A percentile compares a stretch with the other conserved stretches of the same genome.
Evolutionary conservation across 2,113 vertebrate species (phyloP).

Genomic region (Ceuthmochares aereus): DNA sequence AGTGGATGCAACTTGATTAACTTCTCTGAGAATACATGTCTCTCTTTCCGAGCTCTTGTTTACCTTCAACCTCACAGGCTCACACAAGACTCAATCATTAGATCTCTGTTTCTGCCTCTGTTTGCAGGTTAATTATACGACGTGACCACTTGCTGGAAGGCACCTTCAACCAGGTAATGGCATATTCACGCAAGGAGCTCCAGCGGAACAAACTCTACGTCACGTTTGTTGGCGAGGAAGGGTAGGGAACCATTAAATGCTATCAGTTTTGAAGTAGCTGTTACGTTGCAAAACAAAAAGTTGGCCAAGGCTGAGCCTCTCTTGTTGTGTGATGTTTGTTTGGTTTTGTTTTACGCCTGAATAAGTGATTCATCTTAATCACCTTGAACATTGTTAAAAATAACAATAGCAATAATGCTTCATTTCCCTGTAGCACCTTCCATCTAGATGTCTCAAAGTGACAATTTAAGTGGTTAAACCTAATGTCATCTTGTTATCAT

Average conservation of each 20-base stretch:
- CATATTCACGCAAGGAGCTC: slow-evolving; percentile 96
- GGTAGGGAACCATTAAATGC: slow-evolving; percentile 77
- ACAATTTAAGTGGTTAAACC: neutral
- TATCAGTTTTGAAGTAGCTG: neutral
- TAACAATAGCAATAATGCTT: neutral
- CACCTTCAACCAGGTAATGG: slow-evolving; percentile 99
- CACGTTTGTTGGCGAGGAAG: slow-evolving; percentile 96
- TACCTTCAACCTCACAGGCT: neutral
- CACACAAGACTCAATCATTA: neutral
- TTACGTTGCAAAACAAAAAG: neutral
- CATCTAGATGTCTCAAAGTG: neutral
- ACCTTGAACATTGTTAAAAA: neutral
- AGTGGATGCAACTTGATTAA: neutral
- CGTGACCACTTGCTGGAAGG: slow-evolving; percentile 95
- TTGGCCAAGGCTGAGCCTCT: neutral
- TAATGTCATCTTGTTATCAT: neutral
- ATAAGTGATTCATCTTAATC: neutral
- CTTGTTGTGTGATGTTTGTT: neutral
- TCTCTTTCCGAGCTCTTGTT: neutral
- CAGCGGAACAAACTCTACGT: slow-evolving; percentile 98
- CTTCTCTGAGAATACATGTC: neutral
- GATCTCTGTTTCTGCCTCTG: neutral
- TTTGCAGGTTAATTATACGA: slow-evolving; percentile 88
- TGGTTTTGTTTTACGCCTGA: neutral
- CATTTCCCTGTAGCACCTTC: neutral